These are phyloP conservation scores for Sarcophaga rosellei DNA, from an alignment of 2,888 invertebrate species.

Conservation along the genomic window DNA sequence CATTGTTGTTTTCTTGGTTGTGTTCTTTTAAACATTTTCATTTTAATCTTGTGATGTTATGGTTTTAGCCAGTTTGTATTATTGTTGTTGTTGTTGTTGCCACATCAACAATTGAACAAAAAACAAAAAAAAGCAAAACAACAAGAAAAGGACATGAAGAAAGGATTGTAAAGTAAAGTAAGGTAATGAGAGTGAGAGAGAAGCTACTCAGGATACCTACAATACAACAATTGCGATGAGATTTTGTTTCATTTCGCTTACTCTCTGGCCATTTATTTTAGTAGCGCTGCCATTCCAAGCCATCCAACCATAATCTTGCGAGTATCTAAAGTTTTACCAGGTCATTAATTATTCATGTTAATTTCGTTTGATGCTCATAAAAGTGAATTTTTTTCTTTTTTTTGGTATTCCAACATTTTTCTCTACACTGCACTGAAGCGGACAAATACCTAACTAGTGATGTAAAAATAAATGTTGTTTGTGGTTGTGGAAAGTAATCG, in stretches of 20 bases:
- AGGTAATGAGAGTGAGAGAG: too few relatives aligned
- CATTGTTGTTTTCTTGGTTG: constrained; percentile 24
- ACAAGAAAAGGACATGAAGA: background rate
- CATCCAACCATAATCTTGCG: constrained; percentile 46
- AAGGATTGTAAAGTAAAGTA: background rate
- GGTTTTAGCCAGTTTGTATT: constrained; percentile 18
- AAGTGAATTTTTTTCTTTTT: constrained; percentile 32
- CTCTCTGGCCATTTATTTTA: too few relatives aligned
- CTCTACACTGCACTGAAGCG: background rate
- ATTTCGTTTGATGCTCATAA: constrained; percentile 58
- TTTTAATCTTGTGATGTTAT: constrained; percentile 58
- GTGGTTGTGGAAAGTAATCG: background rate
- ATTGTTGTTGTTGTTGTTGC: constrained; percentile 10
- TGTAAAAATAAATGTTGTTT: background rate
- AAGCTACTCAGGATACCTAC: background rate
- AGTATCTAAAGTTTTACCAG: constrained; percentile 56
- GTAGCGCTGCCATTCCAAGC: constrained; percentile 28
- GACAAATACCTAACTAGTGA: background rate
- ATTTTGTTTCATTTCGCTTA: constrained; percentile 26
- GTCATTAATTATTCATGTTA: constrained; percentile 64
- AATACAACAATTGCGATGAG: constrained; percentile 15
- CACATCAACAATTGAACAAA: constrained; percentile 29
- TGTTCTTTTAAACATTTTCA: constrained; percentile 46
- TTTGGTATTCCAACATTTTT: background rate
- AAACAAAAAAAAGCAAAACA: background rate